phyloP scores from a whole-genome alignment of 2,113 vertebrate species.

The Phyllostomus hastatus region DNA sequence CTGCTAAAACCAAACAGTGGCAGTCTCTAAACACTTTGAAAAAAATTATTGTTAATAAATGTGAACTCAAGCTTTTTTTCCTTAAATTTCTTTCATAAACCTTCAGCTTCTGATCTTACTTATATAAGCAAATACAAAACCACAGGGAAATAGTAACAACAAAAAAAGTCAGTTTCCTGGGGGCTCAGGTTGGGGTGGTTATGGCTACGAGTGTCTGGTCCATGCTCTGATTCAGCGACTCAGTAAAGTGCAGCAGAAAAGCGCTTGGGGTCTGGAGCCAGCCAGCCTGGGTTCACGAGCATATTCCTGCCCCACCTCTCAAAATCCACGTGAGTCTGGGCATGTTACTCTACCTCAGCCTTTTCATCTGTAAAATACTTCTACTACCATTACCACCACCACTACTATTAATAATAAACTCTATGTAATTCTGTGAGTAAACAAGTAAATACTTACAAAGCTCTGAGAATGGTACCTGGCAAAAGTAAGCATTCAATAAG shows the following conservation, averaged over 20 bases:
- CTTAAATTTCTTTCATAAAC: slow-evolving; percentile 31
- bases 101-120: background rate
- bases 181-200: background rate
- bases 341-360: background rate
- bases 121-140: slow-evolving; percentile 9
- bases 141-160: background rate
- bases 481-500: background rate
- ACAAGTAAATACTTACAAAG: background rate
- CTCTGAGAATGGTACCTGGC: background rate
- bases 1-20: background rate
- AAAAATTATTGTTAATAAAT: background rate
- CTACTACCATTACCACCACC: background rate
- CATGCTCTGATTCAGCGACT: background rate
- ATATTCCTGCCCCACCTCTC: background rate
- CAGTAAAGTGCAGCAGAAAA: background rate
- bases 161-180: background rate
- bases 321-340: background rate
- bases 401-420: background rate
- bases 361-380: background rate
- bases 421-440: background rate
- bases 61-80: background rate
- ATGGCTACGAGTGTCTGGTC: background rate
- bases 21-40: background rate
- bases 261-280: background rate
- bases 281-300: background rate